These are phyloP conservation scores for Dicyrtoma fusca DNA, from an alignment of 2,888 invertebrate genomes.

Conservation along the genomic window DNA sequence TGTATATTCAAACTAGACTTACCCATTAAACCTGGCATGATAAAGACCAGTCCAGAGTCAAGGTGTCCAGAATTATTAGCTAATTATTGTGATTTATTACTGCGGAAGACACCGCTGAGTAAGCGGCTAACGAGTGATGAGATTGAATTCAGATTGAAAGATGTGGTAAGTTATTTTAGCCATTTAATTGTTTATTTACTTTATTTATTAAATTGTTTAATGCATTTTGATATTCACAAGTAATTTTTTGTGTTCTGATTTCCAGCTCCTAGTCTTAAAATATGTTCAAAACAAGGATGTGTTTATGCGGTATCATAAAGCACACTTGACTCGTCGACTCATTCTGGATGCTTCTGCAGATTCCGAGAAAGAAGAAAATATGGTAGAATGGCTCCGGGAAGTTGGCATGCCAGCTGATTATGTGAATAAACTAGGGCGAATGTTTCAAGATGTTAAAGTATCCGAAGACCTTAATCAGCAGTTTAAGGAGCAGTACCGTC, in stretches of 20 bases:
- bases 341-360: constrained; percentile 98
- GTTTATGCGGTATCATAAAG: constrained; percentile 99
- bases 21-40: constrained; percentile 58
- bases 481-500: constrained; percentile 76
- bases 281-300: constrained; percentile 99
- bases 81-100: constrained; percentile 99
- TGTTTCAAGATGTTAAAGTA: constrained; percentile 98
- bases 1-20: constrained; percentile 75
- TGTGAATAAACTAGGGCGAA: constrained; percentile 94
- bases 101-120: constrained; percentile 93
- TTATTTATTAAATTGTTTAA: neutral
- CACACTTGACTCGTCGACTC: constrained; percentile 90
- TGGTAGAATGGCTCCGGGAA: constrained; percentile 86
- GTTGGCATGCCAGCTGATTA: constrained; percentile 99
- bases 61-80: constrained; percentile 98
- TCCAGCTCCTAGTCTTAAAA: constrained; percentile 84
- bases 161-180: constrained; percentile 73
- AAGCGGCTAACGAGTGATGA: constrained; percentile 89
- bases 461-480: constrained; percentile 95
- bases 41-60: constrained; percentile 76
- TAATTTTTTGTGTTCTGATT: constrained; percentile 34
- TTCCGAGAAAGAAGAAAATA: constrained; percentile 98
- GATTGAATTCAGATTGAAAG: constrained; percentile 88
- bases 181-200: too few species aligned
- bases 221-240: too few species aligned